Base-by-base conservation (phyloP, 2,113 vertebrate species). In the Orthonyx spaldingii region DNA sequence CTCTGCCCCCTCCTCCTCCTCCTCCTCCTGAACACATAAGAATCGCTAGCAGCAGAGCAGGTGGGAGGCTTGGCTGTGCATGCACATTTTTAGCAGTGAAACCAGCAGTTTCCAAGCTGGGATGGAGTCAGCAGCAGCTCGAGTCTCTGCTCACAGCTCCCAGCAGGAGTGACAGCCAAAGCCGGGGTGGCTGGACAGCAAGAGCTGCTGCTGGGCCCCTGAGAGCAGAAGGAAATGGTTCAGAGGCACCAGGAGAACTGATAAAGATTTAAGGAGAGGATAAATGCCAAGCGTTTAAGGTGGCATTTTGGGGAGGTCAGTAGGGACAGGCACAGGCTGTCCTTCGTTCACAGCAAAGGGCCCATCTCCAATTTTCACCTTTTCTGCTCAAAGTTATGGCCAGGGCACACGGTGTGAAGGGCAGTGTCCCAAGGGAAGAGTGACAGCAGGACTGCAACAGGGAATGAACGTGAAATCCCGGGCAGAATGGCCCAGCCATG, bases 371-470 rank as follows among this genome's bases (percentile, higher is more conserved):
- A 4, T 24, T 52, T 63, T 44, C 33, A 4, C 21, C 10, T 82
- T 83, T 81, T 59, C 52, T 55, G 27, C 74, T 32, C n/a, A 2
- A 47, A 80, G 26, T 1, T 6, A 2, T 4, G 12, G 24, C 23
- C 46, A 20, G 64, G 2, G n/a, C 47, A 35, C 27, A 1, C 4
- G 3, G 35, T 3, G 50, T 12, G 44, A n/a, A 30, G 9, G 6
- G 68, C 74, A 47, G 55, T 0, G 2, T 35, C 89, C 53, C 57
- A 6, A 19, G 19, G 32, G 78, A 20, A 49, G 4, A 0, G 0
- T 16, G 50, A 33, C 37, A 49, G 7, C 7, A 18, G 0, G 10
- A 7, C n/a, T 69, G 49, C n/a, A 21, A 0, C 10, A 11, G 59
- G 75, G 83, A 61, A 57, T n/a, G 35, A 19, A 52, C 30, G 4